These are phyloP conservation scores for Mesocentrotus franciscanus DNA, from an alignment of 53 echinoderm and acorn worm species.

Conservation along the genomic window DNA sequence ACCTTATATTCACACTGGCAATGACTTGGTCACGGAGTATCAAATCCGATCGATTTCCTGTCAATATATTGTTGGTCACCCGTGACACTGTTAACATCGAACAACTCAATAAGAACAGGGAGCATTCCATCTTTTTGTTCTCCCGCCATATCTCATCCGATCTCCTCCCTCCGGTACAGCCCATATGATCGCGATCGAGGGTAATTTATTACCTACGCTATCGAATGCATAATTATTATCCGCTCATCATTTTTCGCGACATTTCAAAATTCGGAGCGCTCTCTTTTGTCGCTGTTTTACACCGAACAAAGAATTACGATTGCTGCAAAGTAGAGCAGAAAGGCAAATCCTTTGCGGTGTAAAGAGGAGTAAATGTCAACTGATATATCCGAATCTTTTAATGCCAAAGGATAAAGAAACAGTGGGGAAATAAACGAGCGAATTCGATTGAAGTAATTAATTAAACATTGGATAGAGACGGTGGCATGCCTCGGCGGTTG, in stretches of 20 bases:
- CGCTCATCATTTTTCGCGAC: constrained; percentile 44
- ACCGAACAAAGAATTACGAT: constrained; percentile 49
- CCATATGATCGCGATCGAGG: constrained; percentile 16
- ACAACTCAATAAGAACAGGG: not conserved
- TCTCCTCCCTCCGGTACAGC: not conserved
- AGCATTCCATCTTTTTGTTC: not conserved
- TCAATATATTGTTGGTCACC: constrained; percentile 28
- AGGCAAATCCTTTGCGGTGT: not conserved
- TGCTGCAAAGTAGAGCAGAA: constrained; percentile 43
- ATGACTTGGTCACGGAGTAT: constrained; percentile 42
- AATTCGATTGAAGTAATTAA: constrained; percentile 52
- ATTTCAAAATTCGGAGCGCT: constrained; percentile 28
- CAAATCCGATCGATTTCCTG: constrained; percentile 53
- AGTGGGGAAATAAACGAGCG: not conserved
- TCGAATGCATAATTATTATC: constrained; percentile 1
- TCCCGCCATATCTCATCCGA: not conserved
- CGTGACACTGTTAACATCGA: not conserved
- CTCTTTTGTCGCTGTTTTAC: constrained; percentile 15
- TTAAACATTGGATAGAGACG: constrained; percentile 37
- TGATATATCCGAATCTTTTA: constrained; percentile 10
- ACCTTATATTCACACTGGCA: not conserved
- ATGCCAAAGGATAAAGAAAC: constrained; percentile 18
- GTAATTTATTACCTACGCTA: constrained; percentile 25
- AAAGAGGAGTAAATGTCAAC: not conserved
- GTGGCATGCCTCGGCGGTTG: not conserved